Base-by-base conservation (phyloP, 92 coral and sea anemone species). In the Heteractis magnifica region DNA sequence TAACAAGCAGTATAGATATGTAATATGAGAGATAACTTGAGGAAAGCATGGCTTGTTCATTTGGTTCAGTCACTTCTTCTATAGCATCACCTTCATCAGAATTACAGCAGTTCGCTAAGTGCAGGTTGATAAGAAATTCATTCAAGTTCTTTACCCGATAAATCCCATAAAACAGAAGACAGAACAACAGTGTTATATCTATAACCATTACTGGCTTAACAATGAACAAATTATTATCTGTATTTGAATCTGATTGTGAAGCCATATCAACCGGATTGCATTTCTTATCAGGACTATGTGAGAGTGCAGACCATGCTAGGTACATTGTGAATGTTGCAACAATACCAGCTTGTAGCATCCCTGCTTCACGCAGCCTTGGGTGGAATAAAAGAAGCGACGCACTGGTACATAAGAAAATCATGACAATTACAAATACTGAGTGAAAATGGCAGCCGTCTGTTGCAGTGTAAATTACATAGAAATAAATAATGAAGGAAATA, bases 271-370 rank as follows among this genome's bases (percentile, higher is more conserved):
- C 21, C 8, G 73, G 98, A 68, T 87, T 89, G 65, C 98, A 93
- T 41, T 85, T 77, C 8, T 83, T 80, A 73, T 85, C 84, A 18
- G 98, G 95, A 72, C 93, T 91, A 78, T 93, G 98, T 4, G 60
- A 83, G 79, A 93, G 49, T 20, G 95, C 87, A 1, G 90, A 86
- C 98, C 98, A 91, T 51, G 84, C 82, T 10, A 87, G 76, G 78
- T 93, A 93, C 49, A 90, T 76, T 3, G 92, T 77, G 70, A 91
- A 93, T 7, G 86, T 70, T 5, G 94, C 85, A 1, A 93, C 84
- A 64, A 93, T 87, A 15, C 94, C 94, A 44, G 93, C 88, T 77
- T 91, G 98, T 52, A 93, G 83, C 0, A 91, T 77, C 23, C 98
- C 98, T 73, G 98, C 89, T 65, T 93, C 92, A 48, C 90, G 60